These are phyloP conservation scores for Drosophila basisetae DNA, from an alignment of 2,888 invertebrate genomes.

Conservation along the genomic window DNA sequence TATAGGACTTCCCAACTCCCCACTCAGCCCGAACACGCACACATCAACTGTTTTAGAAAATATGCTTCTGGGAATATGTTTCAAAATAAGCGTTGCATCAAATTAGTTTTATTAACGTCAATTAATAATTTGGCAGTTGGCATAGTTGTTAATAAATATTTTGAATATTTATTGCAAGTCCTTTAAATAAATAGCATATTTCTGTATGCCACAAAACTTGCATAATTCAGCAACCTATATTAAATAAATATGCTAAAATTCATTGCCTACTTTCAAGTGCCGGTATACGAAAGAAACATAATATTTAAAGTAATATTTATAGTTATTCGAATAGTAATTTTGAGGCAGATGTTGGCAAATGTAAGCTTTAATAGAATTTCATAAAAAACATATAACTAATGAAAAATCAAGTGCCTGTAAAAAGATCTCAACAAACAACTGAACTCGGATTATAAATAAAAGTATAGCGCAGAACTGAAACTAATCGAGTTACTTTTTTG, in stretches of 20 bases:
- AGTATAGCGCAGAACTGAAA: neutral
- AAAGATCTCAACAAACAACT: neutral
- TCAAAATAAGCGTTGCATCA: conserved; percentile 13
- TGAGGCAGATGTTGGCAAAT: neutral
- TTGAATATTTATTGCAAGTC: neutral
- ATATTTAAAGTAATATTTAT: neutral
- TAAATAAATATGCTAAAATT: neutral
- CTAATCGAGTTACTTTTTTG: conserved; percentile 9
- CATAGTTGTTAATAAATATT: neutral
- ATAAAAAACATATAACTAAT: neutral
- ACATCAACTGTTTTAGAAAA: conserved; percentile 4
- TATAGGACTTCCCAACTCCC: conserved; percentile 8
- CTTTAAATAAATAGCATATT: neutral
- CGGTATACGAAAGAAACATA: neutral
- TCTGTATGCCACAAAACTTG: neutral
- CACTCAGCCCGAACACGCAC: neutral
- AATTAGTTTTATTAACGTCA: neutral
- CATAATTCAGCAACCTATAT: neutral
- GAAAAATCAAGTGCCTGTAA: neutral
- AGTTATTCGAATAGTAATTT: neutral
- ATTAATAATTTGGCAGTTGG: neutral
- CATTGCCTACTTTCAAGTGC: conserved; percentile 15
- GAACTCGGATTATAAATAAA: neutral
- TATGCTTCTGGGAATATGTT: conserved; percentile 13
- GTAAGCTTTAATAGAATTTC: neutral